These are phyloP conservation scores for Xiphophorus hellerii DNA, from an alignment of 2,113 vertebrate species.

Conservation along the genomic window DNA sequence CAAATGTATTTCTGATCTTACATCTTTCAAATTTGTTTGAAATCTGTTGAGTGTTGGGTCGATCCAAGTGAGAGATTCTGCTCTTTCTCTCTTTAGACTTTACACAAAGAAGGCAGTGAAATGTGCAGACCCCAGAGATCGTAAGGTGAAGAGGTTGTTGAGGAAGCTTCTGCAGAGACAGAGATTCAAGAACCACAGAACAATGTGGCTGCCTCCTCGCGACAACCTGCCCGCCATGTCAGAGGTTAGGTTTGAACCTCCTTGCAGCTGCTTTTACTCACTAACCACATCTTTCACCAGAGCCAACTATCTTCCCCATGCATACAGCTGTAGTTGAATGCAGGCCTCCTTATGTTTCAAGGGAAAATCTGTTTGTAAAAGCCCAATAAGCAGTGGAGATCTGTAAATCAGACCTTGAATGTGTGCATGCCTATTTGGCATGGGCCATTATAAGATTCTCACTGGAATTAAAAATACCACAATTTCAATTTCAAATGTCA, in stretches of 20 bases:
- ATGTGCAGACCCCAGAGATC: constrained; percentile 82
- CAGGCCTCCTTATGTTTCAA: not conserved
- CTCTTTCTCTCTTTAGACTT: constrained; percentile 67
- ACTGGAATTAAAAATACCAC: not conserved
- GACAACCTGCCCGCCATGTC: constrained; percentile 82
- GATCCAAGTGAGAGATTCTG: constrained; percentile 11
- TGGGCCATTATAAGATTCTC: not conserved
- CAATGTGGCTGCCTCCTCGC: constrained; percentile 76
- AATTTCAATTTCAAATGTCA: not conserved
- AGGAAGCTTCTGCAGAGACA: constrained; percentile 78
- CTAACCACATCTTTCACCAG: not conserved
- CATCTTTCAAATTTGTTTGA: constrained; percentile 5
- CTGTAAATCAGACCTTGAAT: not conserved
- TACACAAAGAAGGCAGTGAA: constrained; percentile 85
- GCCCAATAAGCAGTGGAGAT: not conserved
- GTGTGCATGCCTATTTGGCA: not conserved
- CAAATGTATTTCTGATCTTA: constrained; percentile 7
- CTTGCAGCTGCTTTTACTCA: not conserved
- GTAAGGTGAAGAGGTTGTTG: constrained; percentile 82
- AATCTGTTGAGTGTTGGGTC: not conserved
- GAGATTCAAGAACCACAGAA: constrained; percentile 69
- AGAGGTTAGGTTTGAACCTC: constrained; percentile 63
- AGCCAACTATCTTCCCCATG: not conserved
- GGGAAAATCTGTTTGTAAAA: not conserved
- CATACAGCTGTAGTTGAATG: not conserved